Percentiles rank a stretch among this genome's conserved stretches.
Evolutionary conservation across 2,888 invertebrate species (phyloP).

Genomic region (Pseudococcus jackbeardsleyi): DNA sequence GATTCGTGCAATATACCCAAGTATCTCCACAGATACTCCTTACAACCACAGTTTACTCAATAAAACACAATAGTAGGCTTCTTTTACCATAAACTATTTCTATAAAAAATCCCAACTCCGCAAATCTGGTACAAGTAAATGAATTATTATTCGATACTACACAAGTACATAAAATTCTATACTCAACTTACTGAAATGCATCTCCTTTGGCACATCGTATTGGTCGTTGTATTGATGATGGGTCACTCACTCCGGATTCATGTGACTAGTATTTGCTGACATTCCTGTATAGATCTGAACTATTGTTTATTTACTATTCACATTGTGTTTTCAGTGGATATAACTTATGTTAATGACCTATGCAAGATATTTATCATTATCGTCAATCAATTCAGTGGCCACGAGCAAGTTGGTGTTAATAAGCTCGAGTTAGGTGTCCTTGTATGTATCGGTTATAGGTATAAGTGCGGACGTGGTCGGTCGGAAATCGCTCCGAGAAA

Average conservation of each 20-base stretch:
- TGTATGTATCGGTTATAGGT: background rate
- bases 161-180: background rate
- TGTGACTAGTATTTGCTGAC: constrained; percentile 43
- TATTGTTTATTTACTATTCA: constrained; percentile 54
- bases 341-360: constrained; percentile 55
- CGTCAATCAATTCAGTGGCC: constrained; percentile 49
- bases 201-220: background rate
- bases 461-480: background rate
- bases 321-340: constrained; percentile 37
- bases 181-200: background rate
- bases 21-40: background rate
- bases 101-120: background rate
- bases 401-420: constrained; percentile 43
- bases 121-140: background rate
- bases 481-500: background rate
- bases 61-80: background rate
- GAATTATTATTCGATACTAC: constrained; percentile 3
- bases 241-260: constrained; percentile 36
- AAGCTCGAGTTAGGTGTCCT: background rate
- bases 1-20: background rate
- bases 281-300: constrained; percentile 43
- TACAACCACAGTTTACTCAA: background rate
- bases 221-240: constrained; percentile 4
- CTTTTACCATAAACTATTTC: background rate
- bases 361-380: constrained; percentile 54